Percentiles rank a stretch among this genome's conserved stretches.
phyloP scores from a whole-genome alignment of 64 coral and sea anemone species.

The Orbicella faveolata region DNA sequence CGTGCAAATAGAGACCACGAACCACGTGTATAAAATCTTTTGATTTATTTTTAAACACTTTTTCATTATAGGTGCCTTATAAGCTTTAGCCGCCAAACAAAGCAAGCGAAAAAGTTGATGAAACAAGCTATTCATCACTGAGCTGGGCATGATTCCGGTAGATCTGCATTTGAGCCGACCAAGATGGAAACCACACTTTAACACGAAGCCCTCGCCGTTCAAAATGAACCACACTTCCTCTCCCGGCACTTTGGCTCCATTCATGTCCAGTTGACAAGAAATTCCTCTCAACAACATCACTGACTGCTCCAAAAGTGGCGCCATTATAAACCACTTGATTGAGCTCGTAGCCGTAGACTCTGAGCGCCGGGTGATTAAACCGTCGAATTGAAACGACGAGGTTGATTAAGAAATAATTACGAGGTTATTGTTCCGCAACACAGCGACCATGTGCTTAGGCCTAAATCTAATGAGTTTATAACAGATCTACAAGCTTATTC shows the following conservation, averaged over 20 bases:
- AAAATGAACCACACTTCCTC: not conserved
- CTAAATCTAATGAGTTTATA: conserved; percentile 42
- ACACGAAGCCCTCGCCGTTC: too few species aligned
- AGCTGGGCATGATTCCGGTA: too few species aligned
- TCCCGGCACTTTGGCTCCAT: not conserved
- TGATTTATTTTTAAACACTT: conserved; percentile 20
- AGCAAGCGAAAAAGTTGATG: not conserved
- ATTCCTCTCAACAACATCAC: not conserved
- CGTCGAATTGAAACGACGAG: not conserved
- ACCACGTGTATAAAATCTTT: not conserved
- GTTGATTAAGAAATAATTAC: conserved; percentile 47
- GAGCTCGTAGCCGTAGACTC: not conserved
- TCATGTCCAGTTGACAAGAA: too few species aligned
- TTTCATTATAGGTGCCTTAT: not conserved
- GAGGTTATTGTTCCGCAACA: conserved; percentile 18
- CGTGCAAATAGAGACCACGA: not conserved
- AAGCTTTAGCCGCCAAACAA: not conserved
- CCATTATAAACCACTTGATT: conserved; percentile 17
- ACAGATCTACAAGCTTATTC: conserved; percentile 4
- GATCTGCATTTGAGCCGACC: too few species aligned
- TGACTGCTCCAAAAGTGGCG: not conserved
- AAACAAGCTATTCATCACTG: not conserved
- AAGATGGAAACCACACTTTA: too few species aligned
- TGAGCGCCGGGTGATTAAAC: not conserved
- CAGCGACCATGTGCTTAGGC: conserved; percentile 20